phyloP scores from a whole-genome alignment of 2,113 vertebrate species.

The Zeus faber region DNA sequence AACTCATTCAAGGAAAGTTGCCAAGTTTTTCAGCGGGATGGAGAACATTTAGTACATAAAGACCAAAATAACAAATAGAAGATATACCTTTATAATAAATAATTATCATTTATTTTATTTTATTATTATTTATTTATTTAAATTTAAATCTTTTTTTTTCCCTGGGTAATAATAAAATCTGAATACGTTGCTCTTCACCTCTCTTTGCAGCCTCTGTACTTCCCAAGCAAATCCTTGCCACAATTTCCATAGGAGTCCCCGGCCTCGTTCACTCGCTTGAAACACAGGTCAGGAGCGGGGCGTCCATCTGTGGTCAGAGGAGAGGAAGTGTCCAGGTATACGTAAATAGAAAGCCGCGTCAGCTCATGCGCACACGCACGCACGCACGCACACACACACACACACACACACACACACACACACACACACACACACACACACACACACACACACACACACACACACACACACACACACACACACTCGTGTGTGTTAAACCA shows the following conservation, averaged over 20 bases:
- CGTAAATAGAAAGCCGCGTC: too few relatives aligned
- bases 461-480: too few relatives aligned
- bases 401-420: slow-evolving; percentile 9
- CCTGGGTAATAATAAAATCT: background rate
- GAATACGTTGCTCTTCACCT: slow-evolving; percentile 69
- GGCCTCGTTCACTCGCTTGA: slow-evolving; percentile 86
- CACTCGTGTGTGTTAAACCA: slow-evolving; percentile 25
- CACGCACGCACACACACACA: slow-evolving; percentile 8
- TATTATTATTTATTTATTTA: too few relatives aligned
- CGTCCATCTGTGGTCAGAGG: slow-evolving; percentile 74
- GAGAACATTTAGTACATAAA: too few relatives aligned
- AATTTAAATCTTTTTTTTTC: too few relatives aligned
- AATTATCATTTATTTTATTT: too few relatives aligned
- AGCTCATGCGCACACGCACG: too few relatives aligned
- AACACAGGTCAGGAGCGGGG: slow-evolving; percentile 87
- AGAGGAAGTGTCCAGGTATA: slow-evolving; percentile 10
- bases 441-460: background rate
- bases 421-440: slow-evolving; percentile 2
- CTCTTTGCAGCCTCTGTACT: slow-evolving; percentile 82
- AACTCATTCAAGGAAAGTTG: too few relatives aligned
- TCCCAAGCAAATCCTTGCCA: slow-evolving; percentile 85
- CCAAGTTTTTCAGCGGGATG: too few relatives aligned
- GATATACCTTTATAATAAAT: too few relatives aligned
- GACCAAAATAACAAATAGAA: too few relatives aligned
- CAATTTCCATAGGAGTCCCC: slow-evolving; percentile 94